A percentile compares a stretch with the other conserved stretches of the same genome.
These are phyloP conservation scores for Augochlora pura DNA, from an alignment of 1,140 invertebrate species.

Conservation along the genomic window DNA sequence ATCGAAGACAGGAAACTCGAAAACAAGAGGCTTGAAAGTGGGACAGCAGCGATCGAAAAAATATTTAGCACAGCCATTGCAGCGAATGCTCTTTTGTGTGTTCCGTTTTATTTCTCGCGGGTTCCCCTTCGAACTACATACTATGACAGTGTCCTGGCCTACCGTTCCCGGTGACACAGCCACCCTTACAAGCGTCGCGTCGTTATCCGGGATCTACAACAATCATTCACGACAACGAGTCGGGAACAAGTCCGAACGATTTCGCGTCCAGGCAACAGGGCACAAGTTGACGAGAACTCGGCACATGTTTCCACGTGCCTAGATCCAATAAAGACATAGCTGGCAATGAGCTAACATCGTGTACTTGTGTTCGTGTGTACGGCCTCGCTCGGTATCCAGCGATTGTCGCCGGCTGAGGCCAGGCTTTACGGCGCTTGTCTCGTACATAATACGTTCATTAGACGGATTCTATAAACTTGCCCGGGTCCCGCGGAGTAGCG, in stretches of 20 bases:
- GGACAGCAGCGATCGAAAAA: too few relatives aligned
- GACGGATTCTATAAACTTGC: slow-evolving; percentile 1
- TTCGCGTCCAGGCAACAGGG: not conserved
- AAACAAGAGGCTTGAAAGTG: too few relatives aligned
- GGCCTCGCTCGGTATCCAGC: too few relatives aligned
- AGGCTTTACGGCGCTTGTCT: not conserved
- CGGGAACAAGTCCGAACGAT: not conserved
- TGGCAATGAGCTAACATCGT: not conserved
- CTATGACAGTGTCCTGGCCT: too few relatives aligned
- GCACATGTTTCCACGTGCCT: not conserved
- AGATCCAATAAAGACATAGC: not conserved
- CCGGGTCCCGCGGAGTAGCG: not conserved
- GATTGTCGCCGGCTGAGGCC: not conserved
- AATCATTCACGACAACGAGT: not conserved
- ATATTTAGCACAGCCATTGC: too few relatives aligned
- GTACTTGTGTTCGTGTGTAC: too few relatives aligned
- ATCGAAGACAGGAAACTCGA: too few relatives aligned
- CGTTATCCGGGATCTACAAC: not conserved
- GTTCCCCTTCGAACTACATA: too few relatives aligned
- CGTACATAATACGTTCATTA: not conserved
- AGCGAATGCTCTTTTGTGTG: too few relatives aligned
- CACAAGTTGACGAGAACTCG: not conserved
- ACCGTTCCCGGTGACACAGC: too few relatives aligned
- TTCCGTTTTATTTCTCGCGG: too few relatives aligned
- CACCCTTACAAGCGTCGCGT: not conserved